phyloP scores from a whole-genome alignment of 2,113 vertebrate genomes.

The Paralichthys olivaceus region DNA sequence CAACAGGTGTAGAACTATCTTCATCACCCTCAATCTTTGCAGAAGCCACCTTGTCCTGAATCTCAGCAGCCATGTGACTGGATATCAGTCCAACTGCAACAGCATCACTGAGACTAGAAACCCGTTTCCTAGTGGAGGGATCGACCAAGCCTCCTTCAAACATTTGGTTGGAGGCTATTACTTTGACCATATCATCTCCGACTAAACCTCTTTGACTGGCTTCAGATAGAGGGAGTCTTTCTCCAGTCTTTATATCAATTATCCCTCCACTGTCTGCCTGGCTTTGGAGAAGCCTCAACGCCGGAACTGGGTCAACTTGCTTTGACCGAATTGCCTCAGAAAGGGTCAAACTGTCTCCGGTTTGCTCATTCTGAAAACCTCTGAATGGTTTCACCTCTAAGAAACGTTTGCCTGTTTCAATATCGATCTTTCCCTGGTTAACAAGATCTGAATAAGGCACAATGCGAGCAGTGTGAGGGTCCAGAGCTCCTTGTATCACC shows the following conservation, averaged over 20 bases:
- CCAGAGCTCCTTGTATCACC: conserved; percentile 80
- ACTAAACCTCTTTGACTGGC: conserved; percentile 83
- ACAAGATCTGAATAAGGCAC: conserved; percentile 89
- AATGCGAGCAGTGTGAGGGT: conserved; percentile 84
- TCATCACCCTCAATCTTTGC: conserved; percentile 25
- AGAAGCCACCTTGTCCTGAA: conserved; percentile 59
- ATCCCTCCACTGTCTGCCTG: conserved; percentile 89
- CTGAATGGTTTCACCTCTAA: conserved; percentile 88
- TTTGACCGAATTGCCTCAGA: conserved; percentile 82
- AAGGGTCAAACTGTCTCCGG: conserved; percentile 68
- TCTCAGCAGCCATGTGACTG: conserved; percentile 74
- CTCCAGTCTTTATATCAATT: conserved; percentile 84
- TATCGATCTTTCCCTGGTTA: conserved; percentile 91
- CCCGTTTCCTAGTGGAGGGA: conserved; percentile 70
- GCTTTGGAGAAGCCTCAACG: conserved; percentile 85
- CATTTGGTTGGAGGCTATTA: conserved; percentile 85
- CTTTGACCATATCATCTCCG: conserved; percentile 81
- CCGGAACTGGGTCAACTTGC: conserved; percentile 82
- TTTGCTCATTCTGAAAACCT: conserved; percentile 79
- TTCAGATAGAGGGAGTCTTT: conserved; percentile 82
- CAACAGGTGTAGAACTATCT: conserved; percentile 43
- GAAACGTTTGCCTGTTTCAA: conserved; percentile 91
- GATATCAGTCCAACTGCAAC: conserved; percentile 80
- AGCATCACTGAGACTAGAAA: conserved; percentile 83
- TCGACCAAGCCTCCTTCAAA: conserved; percentile 85